Evolutionary conservation across 2,113 vertebrate species (phyloP), one percentile per base, ranked within the genome.

Genomic region (Aspiorhynchus laticeps): DNA sequence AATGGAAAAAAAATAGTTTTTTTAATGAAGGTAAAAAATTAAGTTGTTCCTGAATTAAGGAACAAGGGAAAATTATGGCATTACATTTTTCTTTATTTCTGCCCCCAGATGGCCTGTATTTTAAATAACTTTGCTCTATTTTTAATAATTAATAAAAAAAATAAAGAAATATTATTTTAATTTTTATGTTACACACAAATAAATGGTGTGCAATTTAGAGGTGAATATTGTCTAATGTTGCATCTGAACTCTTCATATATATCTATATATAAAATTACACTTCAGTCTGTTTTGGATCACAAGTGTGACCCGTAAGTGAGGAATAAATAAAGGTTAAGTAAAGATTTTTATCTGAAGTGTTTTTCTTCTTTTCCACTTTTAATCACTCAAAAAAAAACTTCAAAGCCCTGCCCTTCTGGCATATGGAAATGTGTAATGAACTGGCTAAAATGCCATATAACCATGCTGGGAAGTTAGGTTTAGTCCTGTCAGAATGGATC

Each of bases 401-500:
- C 48, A 80, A 77, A 33, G 51, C 21, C 36, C 51, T 83, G 33
- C 28, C 33, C 5, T n/a, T 51, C 43, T 48, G 9, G 26, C 43
- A 71, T 71, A 31, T 28, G 48, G 19, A 80, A 41, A 74, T 59
- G 38, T 86, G 83, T 86, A 51, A 87, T 83, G 84, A 81, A 84
- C 80, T 80, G 74, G 67, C 48, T 89, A 24, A 92, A 90, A 90
- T 86, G 43, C 11, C 38, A 81, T 69, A 77, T 63, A 82, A 81
- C 36, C 77, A 81, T 46, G 87, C 88, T 88, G 90, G 90, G 87
- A 94, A 91, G 85, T 92, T 28, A 88, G 90, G 75, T 87, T 91
- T 86, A 90, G 74, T 67, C 86, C 85, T 94, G 94, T 94, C 92
- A 79, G 85, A 87, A 89, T 83, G 33, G 59, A 93, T 94, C 38